Base-by-base conservation (phyloP, 2,888 invertebrate genomes). In the Orthosia incerta region DNA sequence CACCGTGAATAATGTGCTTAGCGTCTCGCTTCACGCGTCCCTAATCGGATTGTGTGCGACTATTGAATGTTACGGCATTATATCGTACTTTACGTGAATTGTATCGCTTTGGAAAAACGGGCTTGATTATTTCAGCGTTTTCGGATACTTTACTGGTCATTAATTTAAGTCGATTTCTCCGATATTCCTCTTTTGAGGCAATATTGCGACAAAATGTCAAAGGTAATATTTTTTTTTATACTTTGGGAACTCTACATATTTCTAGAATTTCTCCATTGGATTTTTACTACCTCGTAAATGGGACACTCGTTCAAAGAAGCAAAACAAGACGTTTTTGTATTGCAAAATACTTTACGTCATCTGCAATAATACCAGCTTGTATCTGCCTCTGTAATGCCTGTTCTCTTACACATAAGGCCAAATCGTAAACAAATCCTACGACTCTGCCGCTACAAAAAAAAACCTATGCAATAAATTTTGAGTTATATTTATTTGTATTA, bases 1-100 rank as follows among this genome's bases (percentile, higher is more conserved):
- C 62, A 71, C 74, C 73, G 55, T 59, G 62, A 71, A 82, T 86
- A 57, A 85, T 50, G 48, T 46, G 69, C 48, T 71, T 68, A 81
- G 16, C 55, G 46, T 70, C 31, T 20, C 45, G 26, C 39, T 20
- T 71, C 23, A 57, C 15, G 60, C 16, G 51, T 46, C 51, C 46
- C 20, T 84, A 76, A 85, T 82, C 50, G 46, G 51, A 85, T 81
- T 82, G 82, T 62, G 48, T 48, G 46, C 12, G 55, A 45, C 50
- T 68, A 71, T 56, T 63, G 13, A 70, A 56, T 51, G 39, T 57
- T 50, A 59, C 46, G 67, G 51, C 59, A 66, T 68, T 68, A 46
- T 63, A 63, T 57, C 48, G 23, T 50, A 20, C n/a, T 64, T n/a
- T 26, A n/a, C 12, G 45, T 50, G 13, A 56, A 51, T 45, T 62